phyloP scores from a whole-genome alignment of 2,888 invertebrate species.

The Sphaerophoria taeniata region DNA sequence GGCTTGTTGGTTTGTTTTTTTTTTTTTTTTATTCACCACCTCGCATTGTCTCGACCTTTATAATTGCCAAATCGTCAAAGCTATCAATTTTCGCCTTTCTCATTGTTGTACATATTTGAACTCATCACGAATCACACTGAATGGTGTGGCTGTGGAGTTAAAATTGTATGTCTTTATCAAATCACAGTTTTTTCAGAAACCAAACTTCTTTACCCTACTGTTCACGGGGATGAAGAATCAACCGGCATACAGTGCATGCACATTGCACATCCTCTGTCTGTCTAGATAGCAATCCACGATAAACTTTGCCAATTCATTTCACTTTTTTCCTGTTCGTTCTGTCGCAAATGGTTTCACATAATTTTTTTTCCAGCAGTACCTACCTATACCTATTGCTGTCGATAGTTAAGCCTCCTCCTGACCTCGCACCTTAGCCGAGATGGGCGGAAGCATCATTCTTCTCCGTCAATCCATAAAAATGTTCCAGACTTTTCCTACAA shows the following conservation, averaged over 20 bases:
- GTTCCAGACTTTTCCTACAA: constrained; percentile 48
- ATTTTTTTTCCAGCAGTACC: constrained; percentile 30
- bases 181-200: background rate
- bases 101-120: too few species aligned
- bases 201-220: constrained; percentile 13
- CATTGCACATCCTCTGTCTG: constrained; percentile 32
- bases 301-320: constrained; percentile 66
- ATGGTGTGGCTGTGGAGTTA: too few species aligned
- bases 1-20: too few species aligned
- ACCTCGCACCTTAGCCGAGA: constrained; percentile 31
- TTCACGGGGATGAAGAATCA: background rate
- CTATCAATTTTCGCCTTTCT: too few species aligned
- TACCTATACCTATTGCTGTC: constrained; percentile 48
- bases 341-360: constrained; percentile 2
- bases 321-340: constrained; percentile 18
- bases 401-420: constrained; percentile 34
- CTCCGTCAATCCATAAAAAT: constrained; percentile 57
- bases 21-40: too few species aligned
- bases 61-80: too few species aligned
- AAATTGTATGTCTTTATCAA: too few species aligned
- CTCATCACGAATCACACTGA: too few species aligned
- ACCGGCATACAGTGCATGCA: constrained; percentile 37
- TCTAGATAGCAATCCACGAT: constrained; percentile 52
- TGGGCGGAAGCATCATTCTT: constrained; percentile 19
- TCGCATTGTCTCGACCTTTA: too few species aligned